These are phyloP conservation scores for Mus minutoides DNA, from an alignment of 2,797 vertebrate species.

Conservation along the genomic window DNA sequence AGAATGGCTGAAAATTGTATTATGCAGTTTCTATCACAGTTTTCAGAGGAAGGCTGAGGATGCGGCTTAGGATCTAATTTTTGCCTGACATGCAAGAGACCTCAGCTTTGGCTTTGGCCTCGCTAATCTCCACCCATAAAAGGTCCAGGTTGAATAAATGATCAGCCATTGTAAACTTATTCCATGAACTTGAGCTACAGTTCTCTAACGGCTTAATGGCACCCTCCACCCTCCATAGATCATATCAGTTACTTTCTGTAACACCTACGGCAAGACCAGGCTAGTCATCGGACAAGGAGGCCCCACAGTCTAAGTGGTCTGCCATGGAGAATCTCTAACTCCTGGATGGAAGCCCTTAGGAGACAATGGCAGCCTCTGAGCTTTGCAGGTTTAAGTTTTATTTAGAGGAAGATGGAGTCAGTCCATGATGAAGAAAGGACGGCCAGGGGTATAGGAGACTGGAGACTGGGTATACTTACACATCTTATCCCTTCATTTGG, in stretches of 20 bases:
- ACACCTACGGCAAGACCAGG: background rate
- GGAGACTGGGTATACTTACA: background rate
- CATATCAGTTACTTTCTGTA: background rate
- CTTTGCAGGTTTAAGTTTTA: background rate
- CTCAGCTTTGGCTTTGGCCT: background rate
- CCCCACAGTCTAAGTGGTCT: background rate
- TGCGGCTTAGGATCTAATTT: background rate
- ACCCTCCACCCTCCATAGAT: background rate
- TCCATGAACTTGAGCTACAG: background rate
- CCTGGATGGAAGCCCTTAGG: background rate
- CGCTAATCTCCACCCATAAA: background rate
- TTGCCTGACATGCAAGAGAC: background rate
- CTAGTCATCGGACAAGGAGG: background rate
- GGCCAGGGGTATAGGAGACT: background rate
- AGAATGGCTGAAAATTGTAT: slow-evolving; percentile 16
- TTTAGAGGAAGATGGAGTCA: background rate
- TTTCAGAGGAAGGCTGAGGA: background rate
- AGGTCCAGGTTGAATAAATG: background rate
- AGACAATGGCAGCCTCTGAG: background rate
- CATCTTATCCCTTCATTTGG: background rate
- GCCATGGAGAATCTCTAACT: background rate
- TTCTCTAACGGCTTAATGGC: background rate
- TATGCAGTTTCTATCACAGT: background rate
- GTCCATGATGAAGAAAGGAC: background rate
- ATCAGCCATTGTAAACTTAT: background rate